phyloP scores from a whole-genome alignment of 2,888 invertebrate genomes.

The Melanotus villosus region DNA sequence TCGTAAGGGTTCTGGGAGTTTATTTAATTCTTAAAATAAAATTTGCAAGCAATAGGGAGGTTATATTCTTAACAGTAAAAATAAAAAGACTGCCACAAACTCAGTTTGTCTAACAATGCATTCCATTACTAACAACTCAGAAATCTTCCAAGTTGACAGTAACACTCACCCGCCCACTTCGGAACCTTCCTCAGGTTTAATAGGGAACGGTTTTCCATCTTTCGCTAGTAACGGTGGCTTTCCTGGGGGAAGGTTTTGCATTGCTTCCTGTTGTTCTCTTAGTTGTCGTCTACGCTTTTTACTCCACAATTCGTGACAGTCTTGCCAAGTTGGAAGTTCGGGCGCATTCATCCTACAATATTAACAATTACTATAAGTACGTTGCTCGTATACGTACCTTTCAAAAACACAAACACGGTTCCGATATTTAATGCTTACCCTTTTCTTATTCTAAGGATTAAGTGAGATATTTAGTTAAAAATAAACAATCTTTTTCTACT shows the following conservation, averaged over 20 bases:
- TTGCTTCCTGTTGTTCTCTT: conserved; percentile 80
- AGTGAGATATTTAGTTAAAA: no score
- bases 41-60: no score
- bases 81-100: no score
- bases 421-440: no score
- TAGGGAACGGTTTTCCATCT: conserved; percentile 53
- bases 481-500: no score
- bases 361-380: conserved; percentile 17
- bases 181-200: conserved; percentile 68
- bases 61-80: no score
- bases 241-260: conserved; percentile 68
- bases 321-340: conserved; percentile 94
- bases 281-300: conserved; percentile 92
- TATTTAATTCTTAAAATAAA: no score
- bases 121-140: conserved; percentile 29
- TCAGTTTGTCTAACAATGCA: background rate
- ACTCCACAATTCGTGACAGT: conserved; percentile 99
- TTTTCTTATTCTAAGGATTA: no score
- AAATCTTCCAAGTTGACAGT: conserved; percentile 22
- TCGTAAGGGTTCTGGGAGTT: no score
- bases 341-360: conserved; percentile 83
- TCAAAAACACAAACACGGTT: no score
- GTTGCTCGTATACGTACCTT: no score
- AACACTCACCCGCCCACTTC: conserved; percentile 73
- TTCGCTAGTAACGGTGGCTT: conserved; percentile 61